Conservation (phyloP, 2,113 vertebrate genomes). For the Macaca nemestrina region DNA sequence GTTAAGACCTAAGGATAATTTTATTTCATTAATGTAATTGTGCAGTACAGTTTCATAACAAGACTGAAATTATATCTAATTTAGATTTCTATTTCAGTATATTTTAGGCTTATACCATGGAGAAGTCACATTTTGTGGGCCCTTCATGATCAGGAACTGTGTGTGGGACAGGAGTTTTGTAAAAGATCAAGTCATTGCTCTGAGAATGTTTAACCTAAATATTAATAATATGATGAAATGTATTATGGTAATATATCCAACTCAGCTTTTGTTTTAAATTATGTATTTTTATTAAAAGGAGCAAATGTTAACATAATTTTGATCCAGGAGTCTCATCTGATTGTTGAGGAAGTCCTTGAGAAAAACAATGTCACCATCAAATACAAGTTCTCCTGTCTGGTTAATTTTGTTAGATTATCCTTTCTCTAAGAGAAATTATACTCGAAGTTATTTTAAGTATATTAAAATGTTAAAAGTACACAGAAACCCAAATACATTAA, state of each 20-base stretch:
- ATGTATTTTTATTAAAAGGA: not conserved
- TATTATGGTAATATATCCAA: not conserved
- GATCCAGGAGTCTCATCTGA: not conserved
- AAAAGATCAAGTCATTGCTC: not conserved
- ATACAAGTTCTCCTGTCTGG: not conserved
- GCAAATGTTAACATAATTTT: not conserved
- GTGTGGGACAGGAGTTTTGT: not conserved
- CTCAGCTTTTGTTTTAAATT: not conserved
- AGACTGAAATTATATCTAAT: not conserved
- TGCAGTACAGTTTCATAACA: not conserved
- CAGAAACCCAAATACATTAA: not conserved
- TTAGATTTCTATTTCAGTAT: not conserved
- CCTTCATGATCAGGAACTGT: not conserved
- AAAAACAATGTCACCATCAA: not conserved
- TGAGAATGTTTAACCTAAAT: not conserved
- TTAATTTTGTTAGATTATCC: not conserved
- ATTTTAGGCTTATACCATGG: not conserved
- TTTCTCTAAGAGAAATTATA: not conserved
- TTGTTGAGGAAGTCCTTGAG: not conserved
- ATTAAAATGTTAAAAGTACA: not conserved
- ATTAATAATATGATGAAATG: not conserved
- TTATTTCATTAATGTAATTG: not conserved
- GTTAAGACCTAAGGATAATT: not conserved
- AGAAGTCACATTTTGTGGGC: not conserved
- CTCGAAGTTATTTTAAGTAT: not conserved